Evolutionary conservation across 2,113 vertebrate species (phyloP).

Genomic region (Centrocercus urophasianus): DNA sequence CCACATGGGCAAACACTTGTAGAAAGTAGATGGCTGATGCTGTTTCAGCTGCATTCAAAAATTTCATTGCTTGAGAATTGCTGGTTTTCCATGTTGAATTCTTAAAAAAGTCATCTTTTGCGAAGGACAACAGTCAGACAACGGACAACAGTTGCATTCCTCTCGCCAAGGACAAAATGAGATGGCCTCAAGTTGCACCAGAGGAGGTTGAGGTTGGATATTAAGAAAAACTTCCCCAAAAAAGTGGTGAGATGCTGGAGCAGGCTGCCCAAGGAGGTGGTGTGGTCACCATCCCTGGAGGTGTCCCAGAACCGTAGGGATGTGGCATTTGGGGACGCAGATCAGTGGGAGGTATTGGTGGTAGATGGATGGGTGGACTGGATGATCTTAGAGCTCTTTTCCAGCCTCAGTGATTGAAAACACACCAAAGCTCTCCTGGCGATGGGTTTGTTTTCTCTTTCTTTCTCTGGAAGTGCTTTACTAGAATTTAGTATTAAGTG

Average conservation of each 20-base stretch:
- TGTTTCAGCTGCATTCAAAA: background rate
- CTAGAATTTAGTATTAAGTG: background rate
- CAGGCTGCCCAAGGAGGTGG: too few species aligned
- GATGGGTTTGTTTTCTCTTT: conserved; percentile 14
- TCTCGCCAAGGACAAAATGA: background rate
- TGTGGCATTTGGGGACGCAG: too few species aligned
- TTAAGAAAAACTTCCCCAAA: too few species aligned
- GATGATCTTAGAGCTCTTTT: too few species aligned
- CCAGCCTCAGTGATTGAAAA: background rate
- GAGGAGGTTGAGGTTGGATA: too few species aligned
- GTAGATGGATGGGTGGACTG: too few species aligned
- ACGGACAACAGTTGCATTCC: too few species aligned
- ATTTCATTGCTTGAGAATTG: background rate
- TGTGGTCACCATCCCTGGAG: too few species aligned
- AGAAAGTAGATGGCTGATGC: background rate
- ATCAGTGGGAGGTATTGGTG: too few species aligned
- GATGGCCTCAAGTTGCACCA: too few species aligned
- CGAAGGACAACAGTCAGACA: background rate
- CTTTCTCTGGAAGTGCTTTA: background rate
- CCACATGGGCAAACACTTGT: background rate
- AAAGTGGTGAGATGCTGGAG: too few species aligned
- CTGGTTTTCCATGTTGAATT: background rate
- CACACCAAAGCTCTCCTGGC: background rate
- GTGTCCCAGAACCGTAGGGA: too few species aligned
- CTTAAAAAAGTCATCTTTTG: background rate